Evolutionary conservation across 2,797 vertebrate species (phyloP), one percentile per base, ranked within the genome.

Genomic region (Galagoides demidoff): DNA sequence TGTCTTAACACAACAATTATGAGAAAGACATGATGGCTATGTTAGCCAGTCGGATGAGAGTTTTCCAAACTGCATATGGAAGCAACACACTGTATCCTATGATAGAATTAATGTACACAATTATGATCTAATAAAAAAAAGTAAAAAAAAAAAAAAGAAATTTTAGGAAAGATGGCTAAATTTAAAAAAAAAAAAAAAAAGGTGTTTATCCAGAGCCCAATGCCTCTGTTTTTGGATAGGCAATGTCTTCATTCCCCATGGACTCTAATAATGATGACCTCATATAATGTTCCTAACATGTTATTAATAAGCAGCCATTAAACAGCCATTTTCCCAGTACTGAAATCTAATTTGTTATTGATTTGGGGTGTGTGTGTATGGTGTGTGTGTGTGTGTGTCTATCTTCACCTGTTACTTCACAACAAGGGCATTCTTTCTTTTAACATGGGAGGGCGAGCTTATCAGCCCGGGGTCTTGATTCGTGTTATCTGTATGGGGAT

Each of bases 281-380:
- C 52, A 71, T 17, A 29, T 2, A 43, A 55, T 12, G 31, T 2
- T 63, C 27, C 66, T 89, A 93, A 76, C 25, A 12, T 22, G 5
- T 68, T 88, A 39, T 96, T 73, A 96, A 94, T 93, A 95, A 95
- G 94, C 4, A 90, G 19, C 20, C 22, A 52, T 59, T 82, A 49
- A 49, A 49, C 45, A 49, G 45, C 45, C 45, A 49, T 49, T 83
- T 17, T 39, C 39, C 5, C 34, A 25, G 78, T 22, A 77, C 1
- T 45, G 25, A 92, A 76, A 73, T 74, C 61, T 74, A 31, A 70
- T 85, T 77, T 23, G n/a, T 45, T 87, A 57, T 66, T 70, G 66
- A 89, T 61, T 74, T 70, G 25, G 25, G 4, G 5, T 7, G 17
- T 85, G 57, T 85, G 57, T 73, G 4, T 23, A 5, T 81, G 59